Base-by-base conservation (phyloP, 2,888 invertebrate species). In the Pharmacophagus antenor region DNA sequence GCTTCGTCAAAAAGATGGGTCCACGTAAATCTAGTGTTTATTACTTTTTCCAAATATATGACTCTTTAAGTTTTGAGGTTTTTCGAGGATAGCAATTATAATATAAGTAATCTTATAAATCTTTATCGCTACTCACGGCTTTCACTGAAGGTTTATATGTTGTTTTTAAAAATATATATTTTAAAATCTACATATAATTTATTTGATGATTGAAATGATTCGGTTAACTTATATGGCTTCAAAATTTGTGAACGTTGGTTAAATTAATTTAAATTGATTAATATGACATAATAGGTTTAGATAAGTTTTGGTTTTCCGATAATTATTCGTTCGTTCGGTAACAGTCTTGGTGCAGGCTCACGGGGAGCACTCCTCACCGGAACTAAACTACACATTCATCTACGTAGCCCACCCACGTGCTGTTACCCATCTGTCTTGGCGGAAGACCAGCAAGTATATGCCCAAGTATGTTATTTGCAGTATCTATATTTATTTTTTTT, bases 361-460 rank as follows among this genome's bases (percentile, higher is more conserved):
- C 84, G 84, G 93, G 55, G 95, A 95, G 67, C 93, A 93, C 62
- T 72, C 84, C 4, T 66, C 82, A 17, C 79, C 91, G 20, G 97
- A 97, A 72, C 82, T 96, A 46, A 96, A 95, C 79, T 99, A 96
- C 87, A 96, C 97, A 54, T 99, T 97, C 85, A 96, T 98, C 25
- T 98, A 98, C 76, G 95, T 99, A 60, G 97, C 98, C 23, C 99
- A 99, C 91, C 99, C 99, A 1, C 93, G 98, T 57, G 97, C 99
- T 49, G 97, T 99, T 51, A 98, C 98, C 15, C 98, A 99, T 73
- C 93, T 99, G 66, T 98, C 98, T 53, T 99, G 99, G 99, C 93
- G 99, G 66, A 98, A 98, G 84, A 99, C 99, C 53, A 99, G 99
- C 92, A 98, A 99, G 91, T 99, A 99, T 77, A 99, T 99, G 98